phyloP scores from a whole-genome alignment of 2,797 vertebrate species.

The Neomorphus geoffroyi region DNA sequence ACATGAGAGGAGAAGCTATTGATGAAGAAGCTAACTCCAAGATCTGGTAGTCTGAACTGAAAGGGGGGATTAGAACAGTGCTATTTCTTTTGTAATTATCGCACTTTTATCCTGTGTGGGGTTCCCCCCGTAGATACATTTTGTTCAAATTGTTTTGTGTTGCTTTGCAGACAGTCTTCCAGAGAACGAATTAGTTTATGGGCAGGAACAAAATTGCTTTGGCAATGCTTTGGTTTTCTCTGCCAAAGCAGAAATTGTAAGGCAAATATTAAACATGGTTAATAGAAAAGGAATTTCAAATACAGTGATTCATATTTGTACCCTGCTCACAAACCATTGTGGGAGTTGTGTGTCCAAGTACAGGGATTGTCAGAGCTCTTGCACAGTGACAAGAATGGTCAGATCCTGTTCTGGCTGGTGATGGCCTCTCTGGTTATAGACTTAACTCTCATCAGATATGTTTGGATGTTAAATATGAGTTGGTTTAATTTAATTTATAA shows the following conservation, averaged over 20 bases:
- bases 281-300: constrained; percentile 1
- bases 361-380: background rate
- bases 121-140: background rate
- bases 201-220: constrained; percentile 25
- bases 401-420: background rate
- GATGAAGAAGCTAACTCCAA: background rate
- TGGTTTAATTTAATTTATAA: background rate
- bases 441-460: background rate
- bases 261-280: background rate
- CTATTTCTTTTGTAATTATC: background rate
- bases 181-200: constrained; percentile 21
- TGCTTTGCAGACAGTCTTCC: constrained; percentile 16
- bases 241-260: constrained; percentile 13
- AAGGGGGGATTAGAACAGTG: background rate
- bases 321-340: background rate
- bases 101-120: background rate
- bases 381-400: background rate
- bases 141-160: constrained; percentile 1
- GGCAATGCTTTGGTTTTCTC: background rate
- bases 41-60: background rate
- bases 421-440: background rate
- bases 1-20: background rate
- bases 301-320: background rate
- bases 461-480: constrained; percentile 28
- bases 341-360: background rate